phyloP scores from a whole-genome alignment of 2,797 vertebrate genomes.

The Oophaga sylvatica region DNA sequence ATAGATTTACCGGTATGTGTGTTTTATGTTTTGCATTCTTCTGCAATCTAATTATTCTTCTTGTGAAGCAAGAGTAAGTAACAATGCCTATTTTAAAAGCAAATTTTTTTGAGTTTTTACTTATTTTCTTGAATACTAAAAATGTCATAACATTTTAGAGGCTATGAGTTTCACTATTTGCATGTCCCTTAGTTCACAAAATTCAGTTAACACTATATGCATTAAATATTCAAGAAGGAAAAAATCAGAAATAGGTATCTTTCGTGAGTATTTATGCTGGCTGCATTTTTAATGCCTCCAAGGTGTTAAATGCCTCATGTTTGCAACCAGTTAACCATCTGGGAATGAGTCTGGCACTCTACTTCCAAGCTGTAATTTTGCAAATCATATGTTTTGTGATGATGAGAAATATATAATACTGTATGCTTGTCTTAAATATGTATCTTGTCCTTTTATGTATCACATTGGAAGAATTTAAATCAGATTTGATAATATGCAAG shows the following conservation, averaged over 20 bases:
- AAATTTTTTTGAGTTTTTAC: neutral
- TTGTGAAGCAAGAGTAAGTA: neutral
- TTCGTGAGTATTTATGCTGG: conserved; percentile 6
- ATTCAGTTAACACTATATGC: neutral
- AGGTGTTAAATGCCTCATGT: conserved; percentile 1
- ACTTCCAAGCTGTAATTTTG: conserved; percentile 26
- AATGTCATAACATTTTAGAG: conserved; percentile 33
- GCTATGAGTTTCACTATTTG: neutral
- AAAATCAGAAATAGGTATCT: neutral
- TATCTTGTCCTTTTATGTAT: neutral
- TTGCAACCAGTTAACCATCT: conserved; percentile 24
- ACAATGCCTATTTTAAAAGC: conserved; percentile 9
- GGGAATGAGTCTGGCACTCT: conserved; percentile 10
- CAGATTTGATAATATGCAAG: neutral
- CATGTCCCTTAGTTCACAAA: neutral
- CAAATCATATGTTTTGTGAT: conserved; percentile 34
- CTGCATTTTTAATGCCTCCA: conserved; percentile 25
- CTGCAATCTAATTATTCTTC: neutral
- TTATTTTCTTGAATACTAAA: conserved; percentile 34
- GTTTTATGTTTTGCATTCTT: conserved; percentile 10
- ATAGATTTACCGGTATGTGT: conserved; percentile 13
- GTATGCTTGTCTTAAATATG: neutral
- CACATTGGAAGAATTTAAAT: neutral
- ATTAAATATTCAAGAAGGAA: neutral
- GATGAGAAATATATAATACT: conserved; percentile 15